Evolutionary conservation across 2,888 invertebrate genomes (phyloP).

Genomic region (Oxyscelio sp.): DNA sequence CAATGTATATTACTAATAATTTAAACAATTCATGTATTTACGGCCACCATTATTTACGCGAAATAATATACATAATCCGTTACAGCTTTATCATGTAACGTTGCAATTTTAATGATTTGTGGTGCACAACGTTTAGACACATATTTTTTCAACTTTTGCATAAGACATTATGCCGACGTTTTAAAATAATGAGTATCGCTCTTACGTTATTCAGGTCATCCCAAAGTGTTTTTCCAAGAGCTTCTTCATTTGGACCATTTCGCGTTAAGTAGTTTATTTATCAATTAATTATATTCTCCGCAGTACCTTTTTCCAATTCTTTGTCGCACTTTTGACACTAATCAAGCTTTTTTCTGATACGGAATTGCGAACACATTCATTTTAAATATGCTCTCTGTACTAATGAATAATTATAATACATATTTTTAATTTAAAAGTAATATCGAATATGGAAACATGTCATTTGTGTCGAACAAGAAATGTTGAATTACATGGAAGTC

Average conservation of each 20-base stretch:
- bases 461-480: conserved; percentile 36
- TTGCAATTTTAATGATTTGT: conserved; percentile 52
- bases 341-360: no score
- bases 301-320: neutral
- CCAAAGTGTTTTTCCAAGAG: conserved; percentile 68
- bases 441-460: neutral
- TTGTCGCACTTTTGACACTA: no score
- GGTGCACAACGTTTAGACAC: conserved; percentile 43
- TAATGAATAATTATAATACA: no score
- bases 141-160: conserved; percentile 62
- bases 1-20: neutral
- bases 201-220: conserved; percentile 65
- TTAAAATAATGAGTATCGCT: conserved; percentile 66
- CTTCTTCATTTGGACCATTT: conserved; percentile 46
- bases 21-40: neutral
- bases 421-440: neutral
- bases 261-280: conserved; percentile 11
- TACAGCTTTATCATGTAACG: conserved; percentile 5
- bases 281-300: conserved; percentile 24
- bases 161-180: conserved; percentile 61
- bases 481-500: conserved; percentile 51
- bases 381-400: no score
- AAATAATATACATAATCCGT: neutral
- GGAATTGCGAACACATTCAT: no score
- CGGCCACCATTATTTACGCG: neutral